Evolutionary conservation across 2,888 invertebrate genomes (phyloP).

Genomic region (Tinea semifulvella): DNA sequence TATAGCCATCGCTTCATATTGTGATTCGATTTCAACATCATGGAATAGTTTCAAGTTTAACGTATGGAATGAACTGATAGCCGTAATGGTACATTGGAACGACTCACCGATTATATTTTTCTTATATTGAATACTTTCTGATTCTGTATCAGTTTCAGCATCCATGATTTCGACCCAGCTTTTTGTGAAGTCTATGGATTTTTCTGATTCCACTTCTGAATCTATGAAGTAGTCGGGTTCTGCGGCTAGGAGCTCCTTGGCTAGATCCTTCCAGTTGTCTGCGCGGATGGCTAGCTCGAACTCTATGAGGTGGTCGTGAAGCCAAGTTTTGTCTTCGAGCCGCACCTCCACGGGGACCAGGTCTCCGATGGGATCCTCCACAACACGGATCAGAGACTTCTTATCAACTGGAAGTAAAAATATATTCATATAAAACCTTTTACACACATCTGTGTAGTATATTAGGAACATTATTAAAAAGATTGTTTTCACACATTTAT

Average conservation of each 20-base stretch:
- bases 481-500: too few species aligned
- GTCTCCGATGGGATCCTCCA: conserved; percentile 37
- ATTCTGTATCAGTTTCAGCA: too few species aligned
- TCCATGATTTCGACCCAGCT: conserved; percentile 24
- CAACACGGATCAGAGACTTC: conserved; percentile 55
- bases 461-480: too few species aligned
- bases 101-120: conserved; percentile 20
- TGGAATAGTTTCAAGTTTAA: conserved; percentile 33
- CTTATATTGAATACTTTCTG: too few species aligned
- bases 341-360: conserved; percentile 41
- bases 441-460: too few species aligned
- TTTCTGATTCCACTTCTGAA: conserved; percentile 26
- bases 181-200: not conserved
- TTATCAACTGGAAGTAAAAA: conserved; percentile 73
- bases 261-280: conserved; percentile 34
- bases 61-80: conserved; percentile 35
- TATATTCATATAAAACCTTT: too few species aligned
- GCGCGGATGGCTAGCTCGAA: conserved; percentile 46
- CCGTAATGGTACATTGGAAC: conserved; percentile 38
- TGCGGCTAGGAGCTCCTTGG: conserved; percentile 16
- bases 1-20: conserved; percentile 34
- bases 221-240: conserved; percentile 41
- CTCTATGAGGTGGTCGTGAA: conserved; percentile 58
- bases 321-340: conserved; percentile 38
- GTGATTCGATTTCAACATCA: not conserved